Percentiles rank a stretch among this genome's conserved stretches.
These are phyloP conservation scores for Momotus momota DNA, from an alignment of 2,797 vertebrate genomes.

Conservation along the genomic window DNA sequence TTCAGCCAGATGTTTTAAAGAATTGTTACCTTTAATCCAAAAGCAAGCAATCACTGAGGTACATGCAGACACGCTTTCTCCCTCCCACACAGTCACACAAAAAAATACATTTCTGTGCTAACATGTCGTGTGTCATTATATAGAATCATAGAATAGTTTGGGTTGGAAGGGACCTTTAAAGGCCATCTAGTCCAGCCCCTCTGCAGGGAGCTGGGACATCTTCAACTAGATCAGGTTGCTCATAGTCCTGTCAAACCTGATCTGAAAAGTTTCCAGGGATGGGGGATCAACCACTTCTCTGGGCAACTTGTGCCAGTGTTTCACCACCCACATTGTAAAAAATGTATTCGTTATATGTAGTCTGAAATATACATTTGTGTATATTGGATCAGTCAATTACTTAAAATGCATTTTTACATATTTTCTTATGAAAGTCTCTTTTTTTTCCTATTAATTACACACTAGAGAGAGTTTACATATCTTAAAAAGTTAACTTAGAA, in stretches of 20 bases:
- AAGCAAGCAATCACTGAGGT: not conserved
- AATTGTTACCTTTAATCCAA: not conserved
- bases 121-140: fast-evolving
- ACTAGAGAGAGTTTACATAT: not conserved
- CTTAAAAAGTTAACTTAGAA: not conserved
- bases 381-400: not conserved
- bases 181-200: too few species aligned
- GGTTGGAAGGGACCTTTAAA: not conserved
- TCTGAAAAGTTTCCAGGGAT: not conserved
- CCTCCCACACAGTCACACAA: not conserved
- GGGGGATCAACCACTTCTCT: not conserved
- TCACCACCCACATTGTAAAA: not conserved
- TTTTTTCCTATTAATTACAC: not conserved
- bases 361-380: not conserved
- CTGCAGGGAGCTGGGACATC: not conserved
- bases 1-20: not conserved
- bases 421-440: not conserved
- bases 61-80: not conserved
- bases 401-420: not conserved
- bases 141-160: not conserved
- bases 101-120: not conserved
- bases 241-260: fast-evolving
- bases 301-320: not conserved
- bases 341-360: not conserved
- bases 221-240: not conserved